Conservation (phyloP, 2,888 invertebrate species). For the Macaria notata region DNA sequence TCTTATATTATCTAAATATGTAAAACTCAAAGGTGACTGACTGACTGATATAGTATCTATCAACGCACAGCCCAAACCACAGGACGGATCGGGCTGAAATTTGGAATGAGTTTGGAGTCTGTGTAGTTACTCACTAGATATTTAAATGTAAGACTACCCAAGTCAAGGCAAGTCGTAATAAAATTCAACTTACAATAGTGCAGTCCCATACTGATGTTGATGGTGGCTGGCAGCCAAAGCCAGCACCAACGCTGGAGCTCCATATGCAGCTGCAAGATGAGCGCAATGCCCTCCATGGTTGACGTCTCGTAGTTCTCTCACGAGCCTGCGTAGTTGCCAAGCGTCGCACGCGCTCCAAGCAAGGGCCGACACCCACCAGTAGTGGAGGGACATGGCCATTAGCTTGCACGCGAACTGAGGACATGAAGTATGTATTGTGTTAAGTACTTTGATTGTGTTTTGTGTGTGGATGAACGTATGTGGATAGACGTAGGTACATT, state of each 20-base stretch:
- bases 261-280: conserved; percentile 96
- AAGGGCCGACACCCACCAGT: conserved; percentile 95
- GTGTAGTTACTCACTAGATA: too few species aligned
- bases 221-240: conserved; percentile 95
- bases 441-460: too few species aligned
- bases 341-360: conserved; percentile 97
- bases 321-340: conserved; percentile 95
- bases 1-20: too few species aligned
- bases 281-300: conserved; percentile 97
- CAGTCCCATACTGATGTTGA: conserved; percentile 97
- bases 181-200: conserved; percentile 91
- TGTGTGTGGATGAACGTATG: too few species aligned
- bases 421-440: neutral
- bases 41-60: too few species aligned
- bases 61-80: too few species aligned
- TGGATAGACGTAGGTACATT: too few species aligned
- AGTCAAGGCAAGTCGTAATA: too few species aligned
- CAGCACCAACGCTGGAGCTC: conserved; percentile 94
- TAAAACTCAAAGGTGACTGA: too few species aligned
- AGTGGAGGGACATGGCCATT: conserved; percentile 94
- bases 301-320: conserved; percentile 97
- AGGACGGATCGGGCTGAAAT: too few species aligned
- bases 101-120: too few species aligned
- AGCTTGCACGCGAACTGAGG: conserved; percentile 91
- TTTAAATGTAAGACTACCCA: too few species aligned